phyloP scores from a whole-genome alignment of 2,113 vertebrate genomes.

The Ageneiosus marmoratus region DNA sequence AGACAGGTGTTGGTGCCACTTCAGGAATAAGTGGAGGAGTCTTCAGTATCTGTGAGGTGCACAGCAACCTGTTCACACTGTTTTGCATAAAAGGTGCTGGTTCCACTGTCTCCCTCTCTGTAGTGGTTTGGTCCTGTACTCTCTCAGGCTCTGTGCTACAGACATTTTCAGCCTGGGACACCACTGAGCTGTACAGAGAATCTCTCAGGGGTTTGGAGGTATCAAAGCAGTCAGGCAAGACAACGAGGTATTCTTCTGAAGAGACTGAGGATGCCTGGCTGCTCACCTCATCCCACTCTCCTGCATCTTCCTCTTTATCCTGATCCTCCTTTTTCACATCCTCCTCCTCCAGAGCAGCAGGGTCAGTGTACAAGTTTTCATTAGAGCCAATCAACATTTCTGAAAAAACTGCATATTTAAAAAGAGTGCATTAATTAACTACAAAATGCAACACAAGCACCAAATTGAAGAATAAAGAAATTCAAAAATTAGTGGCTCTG shows the following conservation, averaged over 20 bases:
- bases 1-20: slow-evolving; percentile 52
- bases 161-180: slow-evolving; percentile 80
- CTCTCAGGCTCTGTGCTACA: slow-evolving; percentile 42
- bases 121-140: slow-evolving; percentile 43
- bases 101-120: slow-evolving; percentile 36
- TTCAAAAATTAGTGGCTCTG: background rate
- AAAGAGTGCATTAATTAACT: background rate
- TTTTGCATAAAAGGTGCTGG: slow-evolving; percentile 46
- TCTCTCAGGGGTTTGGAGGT: slow-evolving; percentile 90
- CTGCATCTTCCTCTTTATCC: slow-evolving; percentile 64
- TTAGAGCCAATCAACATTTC: slow-evolving; percentile 53
- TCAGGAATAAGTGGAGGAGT: slow-evolving; percentile 75
- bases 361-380: slow-evolving; percentile 54
- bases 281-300: slow-evolving; percentile 86
- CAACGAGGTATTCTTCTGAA: slow-evolving; percentile 92
- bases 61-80: slow-evolving; percentile 72
- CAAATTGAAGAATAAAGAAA: background rate
- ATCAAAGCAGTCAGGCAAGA: slow-evolving; percentile 96
- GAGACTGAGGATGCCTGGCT: slow-evolving; percentile 89
- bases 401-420: slow-evolving; percentile 1
- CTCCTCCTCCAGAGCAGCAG: slow-evolving; percentile 26
- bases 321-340: slow-evolving; percentile 62
- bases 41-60: slow-evolving; percentile 77
- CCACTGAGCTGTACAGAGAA: slow-evolving; percentile 91
- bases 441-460: background rate